Percentiles rank a stretch among this genome's conserved stretches.
These are phyloP conservation scores for Zenarchopterus dispar DNA, from an alignment of 2,797 vertebrate species.

Conservation along the genomic window DNA sequence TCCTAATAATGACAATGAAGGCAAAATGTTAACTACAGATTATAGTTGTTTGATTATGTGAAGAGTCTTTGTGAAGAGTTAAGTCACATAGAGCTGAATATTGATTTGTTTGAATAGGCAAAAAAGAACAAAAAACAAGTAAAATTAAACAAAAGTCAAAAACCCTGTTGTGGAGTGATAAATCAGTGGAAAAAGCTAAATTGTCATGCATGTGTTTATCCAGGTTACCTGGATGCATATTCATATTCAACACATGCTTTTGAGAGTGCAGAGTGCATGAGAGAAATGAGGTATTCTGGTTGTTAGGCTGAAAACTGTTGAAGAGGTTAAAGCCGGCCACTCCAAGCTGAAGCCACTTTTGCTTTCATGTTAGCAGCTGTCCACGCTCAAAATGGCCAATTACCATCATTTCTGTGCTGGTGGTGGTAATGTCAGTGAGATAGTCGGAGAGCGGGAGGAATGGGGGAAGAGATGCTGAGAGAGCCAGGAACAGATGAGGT, in stretches of 20 bases:
- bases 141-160: neutral
- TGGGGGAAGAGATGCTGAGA: conserved; percentile 25
- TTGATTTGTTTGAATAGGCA: neutral
- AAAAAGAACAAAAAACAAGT: neutral
- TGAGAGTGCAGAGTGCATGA: conserved; percentile 24
- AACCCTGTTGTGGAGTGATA: neutral
- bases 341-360: conserved; percentile 70
- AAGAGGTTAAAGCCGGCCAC: conserved; percentile 66
- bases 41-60: no score
- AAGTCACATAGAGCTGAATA: no score
- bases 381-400: conserved; percentile 80
- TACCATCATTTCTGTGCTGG: conserved; percentile 78
- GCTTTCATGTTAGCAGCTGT: conserved; percentile 82
- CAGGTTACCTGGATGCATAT: conserved; percentile 25
- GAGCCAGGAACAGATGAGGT: conserved; percentile 62
- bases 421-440: conserved; percentile 69
- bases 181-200: conserved; percentile 19
- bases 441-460: conserved; percentile 31
- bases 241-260: conserved; percentile 35
- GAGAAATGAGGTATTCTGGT: conserved; percentile 42
- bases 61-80: no score
- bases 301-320: conserved; percentile 64
- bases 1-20: no score
- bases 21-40: no score
- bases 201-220: conserved; percentile 26